phyloP scores from a whole-genome alignment of 2,888 invertebrate genomes.

The Mesorhabditis spiculigera region DNA sequence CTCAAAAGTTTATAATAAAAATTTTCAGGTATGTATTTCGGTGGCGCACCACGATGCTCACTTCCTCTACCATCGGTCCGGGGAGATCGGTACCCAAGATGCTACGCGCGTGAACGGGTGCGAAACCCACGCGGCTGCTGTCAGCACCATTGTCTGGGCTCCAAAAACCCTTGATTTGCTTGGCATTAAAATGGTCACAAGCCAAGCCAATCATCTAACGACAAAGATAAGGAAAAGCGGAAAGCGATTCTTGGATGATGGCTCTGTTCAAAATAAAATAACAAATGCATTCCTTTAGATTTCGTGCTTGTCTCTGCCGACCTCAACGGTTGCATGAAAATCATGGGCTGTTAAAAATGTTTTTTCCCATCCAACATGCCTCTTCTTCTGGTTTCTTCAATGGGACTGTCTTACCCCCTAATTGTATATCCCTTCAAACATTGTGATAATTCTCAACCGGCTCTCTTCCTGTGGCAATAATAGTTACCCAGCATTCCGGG shows the following conservation, averaged over 20 bases:
- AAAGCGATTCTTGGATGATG: conserved; percentile 24
- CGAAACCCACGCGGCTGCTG: conserved; percentile 74
- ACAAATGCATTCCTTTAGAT: conserved; percentile 59
- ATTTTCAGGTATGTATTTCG: conserved; percentile 70
- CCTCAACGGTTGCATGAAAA: conserved; percentile 84
- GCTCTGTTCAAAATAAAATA: background rate
- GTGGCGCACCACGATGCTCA: conserved; percentile 76
- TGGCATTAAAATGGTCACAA: conserved; percentile 67
- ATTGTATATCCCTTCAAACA: background rate
- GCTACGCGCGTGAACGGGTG: conserved; percentile 67
- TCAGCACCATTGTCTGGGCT: conserved; percentile 94
- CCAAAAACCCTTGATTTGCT: conserved; percentile 81
- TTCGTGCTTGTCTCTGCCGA: conserved; percentile 94
- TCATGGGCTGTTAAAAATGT: background rate
- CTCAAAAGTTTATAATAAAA: background rate
- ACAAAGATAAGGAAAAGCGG: conserved; percentile 59
- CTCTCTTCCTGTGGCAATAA: too few species aligned
- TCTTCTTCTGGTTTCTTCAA: conserved; percentile 3
- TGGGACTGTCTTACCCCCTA: background rate
- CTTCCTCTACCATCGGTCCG: conserved; percentile 65
- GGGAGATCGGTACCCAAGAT: conserved; percentile 89
- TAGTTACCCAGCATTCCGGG: too few species aligned
- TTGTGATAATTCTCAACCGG: too few species aligned
- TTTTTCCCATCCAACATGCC: conserved; percentile 6
- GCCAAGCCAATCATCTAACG: conserved; percentile 48